Base-by-base conservation (phyloP, 2,888 invertebrate genomes). In the Nebria brevicollis region DNA sequence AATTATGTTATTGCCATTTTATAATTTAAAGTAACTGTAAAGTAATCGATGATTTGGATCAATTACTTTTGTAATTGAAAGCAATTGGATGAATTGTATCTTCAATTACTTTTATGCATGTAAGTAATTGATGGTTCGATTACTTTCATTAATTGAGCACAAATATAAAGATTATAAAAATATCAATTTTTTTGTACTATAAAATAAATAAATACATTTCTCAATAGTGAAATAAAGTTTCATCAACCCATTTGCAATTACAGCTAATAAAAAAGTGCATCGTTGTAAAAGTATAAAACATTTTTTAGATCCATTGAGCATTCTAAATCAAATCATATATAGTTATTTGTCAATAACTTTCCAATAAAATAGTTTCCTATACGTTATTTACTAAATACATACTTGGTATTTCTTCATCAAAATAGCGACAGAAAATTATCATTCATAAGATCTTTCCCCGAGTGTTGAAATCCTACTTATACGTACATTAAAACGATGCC, bases 331-430 rank as follows among this genome's bases (percentile, higher is more conserved):
- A 54, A 54, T 54, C 54, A 54, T 54, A 54, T 13, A 54, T 54
- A 54, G 54, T 54, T 54, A 54, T 54, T 54, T 54, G 54, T 54
- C 54, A 54, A 54, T 54, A 54, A 54, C 54, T 54, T 54, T 54
- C 54, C 54, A 54, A 54, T 54, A 54, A 54, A 54, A 54, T 13
- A 54, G 13, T 54, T 54, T 54, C 54, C 54, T 54, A 54, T 54
- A 11, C 54, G 54, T 54, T 54, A 2, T 54, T 54, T 34, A 34
- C 34, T 34, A 34, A 34, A 34, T 5, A 34, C 34, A 34, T 34
- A 5, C 7, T 54, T 54, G 7, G 4, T 54, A 54, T 54, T 54
- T 54, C 54, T 6, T 54, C 54, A 54, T 54, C 54, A 54, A 54
- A 54, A 54, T 54, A 54, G 54, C 54, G 54, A 54, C 54, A 54